Evolutionary conservation across 2,113 vertebrate species (phyloP).

Genomic region (Heterochromis multidens): DNA sequence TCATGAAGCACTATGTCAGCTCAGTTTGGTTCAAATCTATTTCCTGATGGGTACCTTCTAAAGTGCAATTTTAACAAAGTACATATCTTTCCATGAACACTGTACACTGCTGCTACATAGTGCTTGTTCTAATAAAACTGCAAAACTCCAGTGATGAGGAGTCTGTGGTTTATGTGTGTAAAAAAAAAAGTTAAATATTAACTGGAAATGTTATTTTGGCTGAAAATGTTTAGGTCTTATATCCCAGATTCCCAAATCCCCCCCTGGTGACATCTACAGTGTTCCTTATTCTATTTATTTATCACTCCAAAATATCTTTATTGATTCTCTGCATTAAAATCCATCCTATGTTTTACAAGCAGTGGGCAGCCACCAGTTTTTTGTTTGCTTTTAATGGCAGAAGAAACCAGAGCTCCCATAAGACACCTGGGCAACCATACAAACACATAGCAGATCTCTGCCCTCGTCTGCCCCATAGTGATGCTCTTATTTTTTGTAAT

Average conservation of each 20-base stretch:
- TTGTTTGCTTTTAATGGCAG: neutral
- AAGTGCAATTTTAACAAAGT: constrained; percentile 89
- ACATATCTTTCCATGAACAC: constrained; percentile 86
- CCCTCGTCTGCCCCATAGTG: too few relatives aligned
- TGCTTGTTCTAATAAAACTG: constrained; percentile 91
- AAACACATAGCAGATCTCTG: neutral
- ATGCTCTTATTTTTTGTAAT: too few relatives aligned
- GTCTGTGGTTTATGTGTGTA: constrained; percentile 1
- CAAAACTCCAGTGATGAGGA: constrained; percentile 33
- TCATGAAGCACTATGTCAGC: constrained; percentile 77
- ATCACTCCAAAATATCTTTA: too few relatives aligned
- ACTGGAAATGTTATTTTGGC: too few relatives aligned
- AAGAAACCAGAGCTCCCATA: neutral
- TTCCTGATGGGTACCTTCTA: constrained; percentile 81
- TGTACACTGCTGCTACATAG: constrained; percentile 87
- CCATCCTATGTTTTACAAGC: too few relatives aligned
- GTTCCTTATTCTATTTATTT: too few relatives aligned
- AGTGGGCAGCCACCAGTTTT: too few relatives aligned
- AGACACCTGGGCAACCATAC: neutral
- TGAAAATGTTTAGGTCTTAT: neutral
- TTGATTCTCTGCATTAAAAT: too few relatives aligned
- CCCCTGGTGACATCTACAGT: too few relatives aligned
- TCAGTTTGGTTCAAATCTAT: constrained; percentile 73
- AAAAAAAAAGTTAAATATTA: too few relatives aligned
- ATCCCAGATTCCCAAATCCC: neutral